These are phyloP conservation scores for Nematolebias whitei DNA, from an alignment of 2,113 vertebrate genomes.

Conservation along the genomic window DNA sequence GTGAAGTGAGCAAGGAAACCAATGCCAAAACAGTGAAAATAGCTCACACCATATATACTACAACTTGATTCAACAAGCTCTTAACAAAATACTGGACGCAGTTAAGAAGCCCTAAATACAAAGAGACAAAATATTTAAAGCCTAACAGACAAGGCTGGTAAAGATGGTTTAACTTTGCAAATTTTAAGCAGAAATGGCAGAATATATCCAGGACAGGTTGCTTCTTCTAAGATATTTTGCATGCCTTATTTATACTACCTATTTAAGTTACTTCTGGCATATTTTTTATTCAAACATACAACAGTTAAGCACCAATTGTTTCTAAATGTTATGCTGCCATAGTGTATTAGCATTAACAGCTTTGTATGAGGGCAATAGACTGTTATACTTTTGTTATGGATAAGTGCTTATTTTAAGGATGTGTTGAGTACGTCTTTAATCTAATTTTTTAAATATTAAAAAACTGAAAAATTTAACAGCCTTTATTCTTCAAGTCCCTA, in stretches of 20 bases:
- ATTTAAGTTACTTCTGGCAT: background rate
- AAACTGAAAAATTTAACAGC: slow-evolving; percentile 7
- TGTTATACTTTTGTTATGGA: background rate
- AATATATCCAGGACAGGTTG: too few species aligned
- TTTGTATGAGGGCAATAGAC: background rate
- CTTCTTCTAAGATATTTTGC: background rate
- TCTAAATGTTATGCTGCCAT: too few species aligned
- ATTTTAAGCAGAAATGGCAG: background rate
- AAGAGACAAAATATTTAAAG: background rate
- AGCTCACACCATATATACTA: slow-evolving; percentile 34
- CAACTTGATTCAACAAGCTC: slow-evolving; percentile 13
- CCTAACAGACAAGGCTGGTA: background rate
- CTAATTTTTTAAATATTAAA: too few species aligned
- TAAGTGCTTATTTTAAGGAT: background rate
- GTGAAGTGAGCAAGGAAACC: slow-evolving; percentile 70
- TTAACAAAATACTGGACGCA: slow-evolving; percentile 23
- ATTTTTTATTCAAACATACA: background rate
- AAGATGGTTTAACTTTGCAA: background rate
- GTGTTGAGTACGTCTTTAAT: too few species aligned
- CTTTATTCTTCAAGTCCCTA: slow-evolving; percentile 20
- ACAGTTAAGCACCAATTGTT: background rate
- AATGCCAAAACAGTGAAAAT: slow-evolving; percentile 61
- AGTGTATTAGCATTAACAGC: background rate
- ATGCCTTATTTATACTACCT: background rate
- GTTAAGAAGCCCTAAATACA: background rate